Evolutionary conservation across 2,797 vertebrate genomes (phyloP).

Genomic region (Gallinago solitaria): DNA sequence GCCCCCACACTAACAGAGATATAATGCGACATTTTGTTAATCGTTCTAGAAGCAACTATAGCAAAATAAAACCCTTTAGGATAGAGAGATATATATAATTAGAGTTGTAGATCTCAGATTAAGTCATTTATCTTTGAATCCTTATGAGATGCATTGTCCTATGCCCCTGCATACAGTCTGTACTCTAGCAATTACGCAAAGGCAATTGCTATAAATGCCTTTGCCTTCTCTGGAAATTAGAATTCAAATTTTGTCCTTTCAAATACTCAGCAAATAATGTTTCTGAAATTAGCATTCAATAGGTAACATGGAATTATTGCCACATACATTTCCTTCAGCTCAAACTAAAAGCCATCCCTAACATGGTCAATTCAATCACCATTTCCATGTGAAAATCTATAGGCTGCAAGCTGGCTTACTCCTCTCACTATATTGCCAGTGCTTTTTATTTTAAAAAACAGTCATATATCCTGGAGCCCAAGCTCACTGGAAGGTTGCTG

Average conservation of each 20-base stretch:
- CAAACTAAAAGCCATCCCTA: not conserved
- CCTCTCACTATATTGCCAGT: not conserved
- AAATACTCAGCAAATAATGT: not conserved
- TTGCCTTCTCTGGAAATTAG: conserved; percentile 33
- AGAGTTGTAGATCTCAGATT: conserved; percentile 31
- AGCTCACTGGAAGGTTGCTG: not conserved
- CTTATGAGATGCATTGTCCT: conserved; percentile 24
- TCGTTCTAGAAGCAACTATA: conserved; percentile 25
- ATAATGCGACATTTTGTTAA: conserved; percentile 29
- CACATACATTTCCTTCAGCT: not conserved
- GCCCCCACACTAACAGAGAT: conserved; percentile 5
- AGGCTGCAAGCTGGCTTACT: not conserved
- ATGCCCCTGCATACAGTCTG: not conserved
- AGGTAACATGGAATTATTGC: not conserved
- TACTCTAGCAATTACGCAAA: not conserved
- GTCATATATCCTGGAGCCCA: not conserved
- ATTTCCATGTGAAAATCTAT: not conserved
- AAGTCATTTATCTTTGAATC: conserved; percentile 41
- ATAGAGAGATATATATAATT: conserved; percentile 30
- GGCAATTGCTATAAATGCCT: conserved; percentile 37
- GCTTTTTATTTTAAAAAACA: not conserved
- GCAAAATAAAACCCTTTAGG: conserved; percentile 35
- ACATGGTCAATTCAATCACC: not conserved
- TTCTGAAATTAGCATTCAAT: conserved; percentile 29
- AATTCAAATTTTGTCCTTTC: conserved; percentile 66